Evolutionary conservation across 2,888 invertebrate genomes (phyloP), one percentile per base, ranked within the genome.

Genomic region (Helicoverpa assulta): DNA sequence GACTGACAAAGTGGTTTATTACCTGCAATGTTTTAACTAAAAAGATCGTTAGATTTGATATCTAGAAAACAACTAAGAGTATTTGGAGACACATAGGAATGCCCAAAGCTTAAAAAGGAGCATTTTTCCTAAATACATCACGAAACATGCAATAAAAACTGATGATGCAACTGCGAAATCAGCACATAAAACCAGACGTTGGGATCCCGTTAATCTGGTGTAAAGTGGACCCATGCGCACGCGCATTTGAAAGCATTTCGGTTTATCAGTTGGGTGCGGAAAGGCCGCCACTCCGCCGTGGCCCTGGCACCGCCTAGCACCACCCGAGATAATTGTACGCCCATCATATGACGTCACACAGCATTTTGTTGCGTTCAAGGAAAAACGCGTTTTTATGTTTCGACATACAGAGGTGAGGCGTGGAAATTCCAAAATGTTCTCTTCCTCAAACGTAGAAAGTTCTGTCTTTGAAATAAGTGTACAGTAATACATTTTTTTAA

Each of bases 221-320:
- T 68, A 73, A 84, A 84, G 63, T 76, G 85, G 81, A 78, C 76
- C 84, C 80, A 83, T 88, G 92, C 91, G 90, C 90, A 84, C 78
- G 90, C 90, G 90, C 90, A 81, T 83, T 86, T 84, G 87, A 87
- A 88, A 91, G 90, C 85, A 85, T 89, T 89, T 88, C 76, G 81
- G 81, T 88, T 91, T 93, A 92, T 91, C 91, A 88, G 85, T 84
- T 85, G 86, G 89, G 90, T 85, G 89, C 90, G 90, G 90, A 90
- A 87, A 90, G 91, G 89, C 89, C 89, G 86, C 85, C 78, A 80
- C 74, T 78, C 73, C 73, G 63, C 76, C 76, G 81, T 88, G 87
- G 86, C 89, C 90, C 91, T 91, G 92, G 91, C 86, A 92, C 93
- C 89, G 90, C 90, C 91, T 90, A 91, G 91, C 87, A 93, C 92